phyloP scores from a whole-genome alignment of 2,888 invertebrate species.

The Sminthurinus aureus region DNA sequence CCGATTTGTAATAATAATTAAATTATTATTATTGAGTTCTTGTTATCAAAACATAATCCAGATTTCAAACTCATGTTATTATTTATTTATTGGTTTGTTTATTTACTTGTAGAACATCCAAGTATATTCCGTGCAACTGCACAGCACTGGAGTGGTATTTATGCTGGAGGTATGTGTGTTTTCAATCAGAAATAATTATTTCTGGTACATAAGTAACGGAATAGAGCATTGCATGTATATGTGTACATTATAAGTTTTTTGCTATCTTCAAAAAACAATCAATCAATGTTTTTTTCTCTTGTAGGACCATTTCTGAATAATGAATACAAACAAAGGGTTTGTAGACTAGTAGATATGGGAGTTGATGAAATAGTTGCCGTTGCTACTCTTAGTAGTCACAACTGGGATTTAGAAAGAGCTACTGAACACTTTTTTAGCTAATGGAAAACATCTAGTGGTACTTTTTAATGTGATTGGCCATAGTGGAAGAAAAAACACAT shows the following conservation, averaged over 20 bases:
- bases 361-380: slow-evolving; percentile 87
- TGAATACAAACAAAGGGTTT: slow-evolving; percentile 87
- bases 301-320: slow-evolving; percentile 71
- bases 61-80: not conserved
- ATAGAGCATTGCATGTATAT: too few relatives aligned
- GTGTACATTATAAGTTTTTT: too few relatives aligned
- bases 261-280: too few relatives aligned
- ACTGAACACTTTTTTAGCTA: slow-evolving; percentile 44
- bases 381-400: slow-evolving; percentile 87
- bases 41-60: not conserved
- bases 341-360: slow-evolving; percentile 92
- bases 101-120: slow-evolving; percentile 67
- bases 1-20: too few relatives aligned
- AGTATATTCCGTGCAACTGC: slow-evolving; percentile 91
- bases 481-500: not conserved
- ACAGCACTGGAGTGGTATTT: slow-evolving; percentile 93
- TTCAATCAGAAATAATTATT: too few relatives aligned
- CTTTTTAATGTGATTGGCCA: slow-evolving; percentile 1
- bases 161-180: slow-evolving; percentile 79
- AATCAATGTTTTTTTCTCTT: not conserved
- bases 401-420: slow-evolving; percentile 92
- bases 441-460: not conserved
- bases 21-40: too few relatives aligned
- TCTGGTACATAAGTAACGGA: too few relatives aligned
- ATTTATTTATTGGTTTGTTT: too few relatives aligned